Base-by-base conservation (phyloP, 2,113 vertebrate species). In the Marmota monax region DNA sequence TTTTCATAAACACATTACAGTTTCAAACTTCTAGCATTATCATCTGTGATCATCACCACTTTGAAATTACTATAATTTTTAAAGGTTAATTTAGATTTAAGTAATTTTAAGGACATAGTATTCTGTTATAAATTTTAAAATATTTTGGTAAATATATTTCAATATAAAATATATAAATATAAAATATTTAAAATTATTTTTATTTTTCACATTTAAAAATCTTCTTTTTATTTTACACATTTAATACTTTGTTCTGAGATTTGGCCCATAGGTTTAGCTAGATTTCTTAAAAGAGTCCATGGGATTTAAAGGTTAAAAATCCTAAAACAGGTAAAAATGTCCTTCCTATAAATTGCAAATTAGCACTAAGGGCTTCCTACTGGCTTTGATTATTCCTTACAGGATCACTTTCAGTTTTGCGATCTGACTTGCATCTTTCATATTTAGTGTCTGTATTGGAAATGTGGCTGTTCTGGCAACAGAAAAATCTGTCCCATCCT, bases 341-440 rank as follows among this genome's bases (percentile, higher is more conserved):
- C 13, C 18, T 88, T 87, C 14, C 5, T 79, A 2, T 45, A 45
- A 45, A 45, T 69, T 90, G 1, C 27, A 76, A 73, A 78, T 77
- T 69, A 82, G 29, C 0, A 32, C 53, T 48, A 85, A 88, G 23
- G 20, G 61, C 56, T 58, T 61, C 23, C 22, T 18, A 69, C 1
- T 58, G 23, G 27, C 51, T 94, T 96, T 29, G 90, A 92, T 76
- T 83, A 92, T 87, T 90, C 29, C 42, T 39, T 94, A 13, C 37
- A 77, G 56, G 84, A 84, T n/a, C 18, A 42, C 73, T 94, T 70
- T 88, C 10, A 37, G 1, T 83, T 82, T 39, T 78, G 32, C 13
- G 1, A 34, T 56, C 56, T 93, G 51, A 63, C 25, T n/a, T 90
- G 5, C 2, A 51, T 12, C 32, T 84, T 78, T 90, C 5, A 78